Evolutionary conservation across 92 coral and sea anemone genomes (phyloP).

Genomic region (Virgularia gustaviana): DNA sequence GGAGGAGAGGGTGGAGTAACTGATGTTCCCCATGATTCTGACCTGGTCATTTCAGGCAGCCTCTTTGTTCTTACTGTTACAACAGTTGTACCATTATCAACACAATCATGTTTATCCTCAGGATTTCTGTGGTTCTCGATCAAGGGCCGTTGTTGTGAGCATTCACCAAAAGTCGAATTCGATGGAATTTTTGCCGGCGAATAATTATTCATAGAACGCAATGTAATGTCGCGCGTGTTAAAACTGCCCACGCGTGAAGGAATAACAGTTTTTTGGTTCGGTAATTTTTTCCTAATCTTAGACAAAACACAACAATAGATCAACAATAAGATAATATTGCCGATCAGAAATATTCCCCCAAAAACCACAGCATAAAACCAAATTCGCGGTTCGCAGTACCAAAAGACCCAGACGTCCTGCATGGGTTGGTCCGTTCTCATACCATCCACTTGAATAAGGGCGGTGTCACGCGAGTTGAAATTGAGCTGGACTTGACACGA

Average conservation of each 20-base stretch:
- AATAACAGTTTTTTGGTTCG: background rate
- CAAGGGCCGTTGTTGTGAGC: background rate
- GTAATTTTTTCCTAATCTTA: constrained; percentile 10
- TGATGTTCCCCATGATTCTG: background rate
- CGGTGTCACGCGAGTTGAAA: constrained; percentile 23
- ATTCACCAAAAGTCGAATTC: background rate
- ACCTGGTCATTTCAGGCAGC: no score
- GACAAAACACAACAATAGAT: constrained; percentile 21
- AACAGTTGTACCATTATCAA: background rate
- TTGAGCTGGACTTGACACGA: constrained; percentile 17
- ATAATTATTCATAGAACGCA: constrained; percentile 31
- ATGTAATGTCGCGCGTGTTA: constrained; percentile 8
- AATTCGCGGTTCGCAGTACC: constrained; percentile 35
- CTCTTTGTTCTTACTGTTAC: no score
- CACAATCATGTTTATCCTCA: background rate
- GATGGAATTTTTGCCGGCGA: background rate
- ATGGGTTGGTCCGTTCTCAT: background rate
- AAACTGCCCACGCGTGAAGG: constrained; percentile 11
- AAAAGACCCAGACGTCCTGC: constrained; percentile 14
- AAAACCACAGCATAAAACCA: constrained; percentile 23
- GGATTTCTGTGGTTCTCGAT: background rate
- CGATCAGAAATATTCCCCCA: constrained; percentile 17
- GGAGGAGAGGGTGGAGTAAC: constrained; percentile 30
- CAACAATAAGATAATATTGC: background rate
- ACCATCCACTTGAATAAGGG: constrained; percentile 3